phyloP scores from a whole-genome alignment of 2,888 invertebrate genomes.

The Agriopis leucophaearia region DNA sequence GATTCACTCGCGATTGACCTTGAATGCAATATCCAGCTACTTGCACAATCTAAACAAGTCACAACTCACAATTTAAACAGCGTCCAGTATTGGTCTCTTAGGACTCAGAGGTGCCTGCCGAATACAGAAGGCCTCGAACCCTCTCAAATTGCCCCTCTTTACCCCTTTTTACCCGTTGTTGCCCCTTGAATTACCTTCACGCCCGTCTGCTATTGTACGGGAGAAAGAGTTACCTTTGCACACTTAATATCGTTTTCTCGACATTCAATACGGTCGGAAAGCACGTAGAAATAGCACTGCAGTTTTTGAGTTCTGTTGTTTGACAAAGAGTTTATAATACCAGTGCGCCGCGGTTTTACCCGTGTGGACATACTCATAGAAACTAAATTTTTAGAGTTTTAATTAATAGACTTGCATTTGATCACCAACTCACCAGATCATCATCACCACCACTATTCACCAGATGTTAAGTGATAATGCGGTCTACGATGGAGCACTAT shows the following conservation, averaged over 20 bases:
- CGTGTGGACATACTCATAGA: no score
- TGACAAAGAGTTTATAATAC: background rate
- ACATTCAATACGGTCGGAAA: slow-evolving; percentile 3
- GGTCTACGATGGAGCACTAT: no score
- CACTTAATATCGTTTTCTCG: slow-evolving; percentile 20
- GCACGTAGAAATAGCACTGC: background rate
- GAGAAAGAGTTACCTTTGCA: slow-evolving; percentile 25
- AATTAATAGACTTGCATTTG: no score
- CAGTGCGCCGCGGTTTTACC: no score
- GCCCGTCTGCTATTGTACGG: slow-evolving; percentile 28
- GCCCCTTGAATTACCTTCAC: slow-evolving; percentile 21
- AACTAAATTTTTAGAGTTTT: no score
- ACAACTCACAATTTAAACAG: slow-evolving; percentile 49
- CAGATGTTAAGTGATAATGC: no score
- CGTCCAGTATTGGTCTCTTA: slow-evolving; percentile 48
- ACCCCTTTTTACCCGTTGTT: slow-evolving; percentile 21
- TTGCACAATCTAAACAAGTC: slow-evolving; percentile 42
- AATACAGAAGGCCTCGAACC: slow-evolving; percentile 30
- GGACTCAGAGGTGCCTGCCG: slow-evolving; percentile 28
- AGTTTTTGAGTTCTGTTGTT: background rate
- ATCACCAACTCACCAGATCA: no score
- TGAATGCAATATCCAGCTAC: slow-evolving; percentile 1
- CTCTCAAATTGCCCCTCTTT: slow-evolving; percentile 30
- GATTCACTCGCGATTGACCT: background rate
- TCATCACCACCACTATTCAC: no score